A percentile compares a stretch with the other conserved stretches of the same genome.
Conservation (phyloP, 1,140 invertebrate species). For the Panulirus ornatus region DNA sequence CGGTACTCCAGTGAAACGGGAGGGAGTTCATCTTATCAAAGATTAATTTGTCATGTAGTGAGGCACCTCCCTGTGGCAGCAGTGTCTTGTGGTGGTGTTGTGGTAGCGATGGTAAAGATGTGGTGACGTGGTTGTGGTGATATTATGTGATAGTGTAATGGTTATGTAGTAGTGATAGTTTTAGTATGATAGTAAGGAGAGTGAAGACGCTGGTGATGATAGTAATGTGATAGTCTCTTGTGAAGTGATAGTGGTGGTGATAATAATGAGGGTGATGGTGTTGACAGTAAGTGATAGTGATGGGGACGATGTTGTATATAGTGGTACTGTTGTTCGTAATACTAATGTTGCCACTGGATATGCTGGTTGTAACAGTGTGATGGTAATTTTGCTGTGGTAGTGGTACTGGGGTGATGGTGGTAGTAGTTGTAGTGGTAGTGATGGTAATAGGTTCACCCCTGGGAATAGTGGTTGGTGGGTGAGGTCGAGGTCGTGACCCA, state of each 20-base stretch:
- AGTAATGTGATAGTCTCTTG: neutral
- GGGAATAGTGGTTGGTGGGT: neutral
- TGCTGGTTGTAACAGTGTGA: no score
- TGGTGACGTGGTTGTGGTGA: no score
- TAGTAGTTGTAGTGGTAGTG: constrained; percentile 1
- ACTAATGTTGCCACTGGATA: no score
- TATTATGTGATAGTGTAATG: neutral
- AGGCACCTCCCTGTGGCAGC: neutral
- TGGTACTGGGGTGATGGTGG: neutral
- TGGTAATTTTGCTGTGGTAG: no score
- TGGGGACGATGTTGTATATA: no score
- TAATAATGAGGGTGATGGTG: neutral
- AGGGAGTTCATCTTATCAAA: no score
- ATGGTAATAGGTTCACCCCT: neutral
- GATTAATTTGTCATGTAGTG: no score
- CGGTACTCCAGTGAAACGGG: no score
- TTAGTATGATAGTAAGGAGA: no score
- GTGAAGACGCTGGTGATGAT: neutral
- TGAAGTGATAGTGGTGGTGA: neutral
- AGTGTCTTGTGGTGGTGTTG: neutral
- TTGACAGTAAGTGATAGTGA: no score
- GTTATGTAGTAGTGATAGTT: no score
- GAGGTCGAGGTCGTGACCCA: constrained; percentile 42
- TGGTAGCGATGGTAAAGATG: neutral
- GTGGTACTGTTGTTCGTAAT: no score